Base-by-base conservation (phyloP, 2,888 invertebrate genomes). In the Clostera curtula region DNA sequence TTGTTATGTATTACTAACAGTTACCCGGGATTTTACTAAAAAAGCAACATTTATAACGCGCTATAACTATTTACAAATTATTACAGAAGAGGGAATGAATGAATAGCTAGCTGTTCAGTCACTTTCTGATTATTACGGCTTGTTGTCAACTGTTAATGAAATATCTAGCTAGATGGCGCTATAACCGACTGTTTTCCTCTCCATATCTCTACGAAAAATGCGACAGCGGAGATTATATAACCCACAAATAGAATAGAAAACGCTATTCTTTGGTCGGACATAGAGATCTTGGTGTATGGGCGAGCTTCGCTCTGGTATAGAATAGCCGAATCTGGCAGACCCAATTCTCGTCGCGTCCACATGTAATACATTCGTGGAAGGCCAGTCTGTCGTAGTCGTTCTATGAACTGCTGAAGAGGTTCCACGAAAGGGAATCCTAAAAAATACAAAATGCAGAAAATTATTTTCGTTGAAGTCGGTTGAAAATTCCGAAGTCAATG, bases 381-480 rank as follows among this genome's bases (percentile, higher is more conserved):
- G 0, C 72, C 72, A 0, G 68, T 55, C 47, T 68, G 63, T 4
- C 49, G 28, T 0, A 69, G 26, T 0, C 49, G 57, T 35, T 55
- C 49, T 33, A 64, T 46, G 24, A 63, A 49, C 2, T 26, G 2
- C 17, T 39, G 36, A 3, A 70, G 25, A 4, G 57, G 42, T 6
- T 53, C 38, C 11, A 40, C 31, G 37, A 72, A 72, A 5, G 61
- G 59, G 26, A 71, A 72, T 17, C 41, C 72, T 72, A 45, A 5
- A 38, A 30, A 25, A 28, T 18, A 11, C 9, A 16, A 22, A 4
- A 18, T n/a, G 18, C n/a, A n/a, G n/a, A n/a, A n/a, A n/a, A n/a
- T n/a, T n/a, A n/a, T n/a, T n/a, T n/a, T n/a, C n/a, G n/a, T n/a
- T n/a, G n/a, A n/a, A n/a, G n/a, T n/a, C n/a, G n/a, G n/a, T n/a